Base-by-base conservation (phyloP, 2,888 invertebrate species). In the Octonoba sinensis region DNA sequence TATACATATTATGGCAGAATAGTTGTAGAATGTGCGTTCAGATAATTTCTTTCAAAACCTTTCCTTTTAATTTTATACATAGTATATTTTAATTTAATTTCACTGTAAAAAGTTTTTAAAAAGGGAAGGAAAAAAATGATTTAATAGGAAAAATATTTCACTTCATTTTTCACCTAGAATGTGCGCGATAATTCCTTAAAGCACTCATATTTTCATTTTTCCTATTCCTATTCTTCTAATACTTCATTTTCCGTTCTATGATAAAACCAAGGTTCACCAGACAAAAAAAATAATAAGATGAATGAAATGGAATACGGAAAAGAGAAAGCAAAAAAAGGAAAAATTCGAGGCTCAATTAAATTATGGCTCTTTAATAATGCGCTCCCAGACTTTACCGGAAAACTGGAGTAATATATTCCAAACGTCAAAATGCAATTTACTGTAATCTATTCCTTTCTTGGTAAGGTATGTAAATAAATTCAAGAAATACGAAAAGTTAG, bases 291-390 rank as follows among this genome's bases (percentile, higher is more conserved):
- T 67, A 75, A 67, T 67, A 75, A 67, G 75, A 75, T 75, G 60
- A 75, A 75, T 75, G 75, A 75, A 75, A 75, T 75, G 75, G 47
- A 75, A 75, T 51, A 49, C 49, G n/a, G 67, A 22, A 62, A 64
- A 73, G 20, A 54, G 46, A 36, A 56, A 46, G 60, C 36, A 54
- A n/a, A 44, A 36, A 60, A 47, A 27, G 47, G 46, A 59, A 49
- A 62, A 77, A 64, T 49, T 46, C 56, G 24, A 59, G 70, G 69
- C 76, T 70, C 76, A 77, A 77, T 77, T 77, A 77, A 77, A 77
- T 77, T 77, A 77, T 77, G 70, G 76, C 62, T 54, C 76, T 77
- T 75, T 77, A 77, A 77, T 77, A 77, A 70, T 69, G 54, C 24
- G 67, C 62, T 57, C 36, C 60, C 49, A 69, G 67, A 60, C 67